A percentile compares a stretch with the other conserved stretches of the same genome.
phyloP scores from a whole-genome alignment of 2,888 invertebrate species.

The Oasisia sp. region DNA sequence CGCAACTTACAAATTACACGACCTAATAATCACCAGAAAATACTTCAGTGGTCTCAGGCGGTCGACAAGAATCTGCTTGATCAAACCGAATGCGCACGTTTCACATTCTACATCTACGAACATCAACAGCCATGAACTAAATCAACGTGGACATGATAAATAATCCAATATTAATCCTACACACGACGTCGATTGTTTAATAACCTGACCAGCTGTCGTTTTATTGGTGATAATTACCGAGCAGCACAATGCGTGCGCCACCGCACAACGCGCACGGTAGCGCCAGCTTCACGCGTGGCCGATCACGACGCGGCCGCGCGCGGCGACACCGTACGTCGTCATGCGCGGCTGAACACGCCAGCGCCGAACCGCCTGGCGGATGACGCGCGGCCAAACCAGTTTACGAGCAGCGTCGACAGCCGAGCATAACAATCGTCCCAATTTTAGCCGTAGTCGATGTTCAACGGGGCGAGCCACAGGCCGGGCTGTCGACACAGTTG shows the following conservation, averaged over 20 bases:
- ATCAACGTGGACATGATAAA: not conserved
- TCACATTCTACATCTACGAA: too few relatives aligned
- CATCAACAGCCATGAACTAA: not conserved
- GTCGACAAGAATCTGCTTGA: too few relatives aligned
- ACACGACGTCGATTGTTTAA: not conserved
- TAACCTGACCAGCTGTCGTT: not conserved
- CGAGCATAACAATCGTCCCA: slow-evolving; percentile 12
- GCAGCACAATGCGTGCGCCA: not conserved
- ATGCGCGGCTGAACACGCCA: not conserved
- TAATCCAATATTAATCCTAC: not conserved
- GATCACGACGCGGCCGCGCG: not conserved
- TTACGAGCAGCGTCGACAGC: not conserved
- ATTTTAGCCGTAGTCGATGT: not conserved
- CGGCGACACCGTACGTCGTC: not conserved
- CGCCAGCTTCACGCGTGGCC: not conserved
- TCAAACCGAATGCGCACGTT: too few relatives aligned
- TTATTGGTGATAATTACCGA: not conserved
- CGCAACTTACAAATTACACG: too few relatives aligned
- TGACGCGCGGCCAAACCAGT: not conserved
- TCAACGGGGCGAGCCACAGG: not conserved
- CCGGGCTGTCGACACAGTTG: not conserved
- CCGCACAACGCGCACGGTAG: not conserved
- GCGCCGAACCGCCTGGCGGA: not conserved
- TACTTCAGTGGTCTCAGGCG: too few relatives aligned
- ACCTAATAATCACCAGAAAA: too few relatives aligned